Conservation (phyloP, 1,140 invertebrate species). For the Drosophila nasuta region DNA sequence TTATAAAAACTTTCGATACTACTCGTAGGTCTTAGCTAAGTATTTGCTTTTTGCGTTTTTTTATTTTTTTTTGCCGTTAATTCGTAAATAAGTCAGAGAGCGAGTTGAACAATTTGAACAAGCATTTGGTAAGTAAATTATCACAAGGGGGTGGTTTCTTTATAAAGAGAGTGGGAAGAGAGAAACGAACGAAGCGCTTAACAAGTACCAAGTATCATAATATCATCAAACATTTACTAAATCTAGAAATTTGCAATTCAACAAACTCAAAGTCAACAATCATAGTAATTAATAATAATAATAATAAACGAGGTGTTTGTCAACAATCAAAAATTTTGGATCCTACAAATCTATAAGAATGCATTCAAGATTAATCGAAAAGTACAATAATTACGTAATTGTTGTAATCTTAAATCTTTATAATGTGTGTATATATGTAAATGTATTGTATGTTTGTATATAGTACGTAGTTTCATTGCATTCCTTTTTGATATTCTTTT, state of each 20-base stretch:
- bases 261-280: slow-evolving; percentile 39
- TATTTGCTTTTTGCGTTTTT: slow-evolving; percentile 3
- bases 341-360: slow-evolving; percentile 5
- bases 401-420: slow-evolving; percentile 7
- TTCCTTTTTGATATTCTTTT: neutral
- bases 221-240: slow-evolving; percentile 21
- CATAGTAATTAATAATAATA: slow-evolving; percentile 2
- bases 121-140: slow-evolving; percentile 34
- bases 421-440: slow-evolving; percentile 41
- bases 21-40: slow-evolving; percentile 29
- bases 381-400: slow-evolving; percentile 15
- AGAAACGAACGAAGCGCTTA: slow-evolving; percentile 45
- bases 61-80: neutral
- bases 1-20: slow-evolving; percentile 11
- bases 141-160: slow-evolving; percentile 38
- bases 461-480: slow-evolving; percentile 8
- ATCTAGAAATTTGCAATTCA: slow-evolving; percentile 39
- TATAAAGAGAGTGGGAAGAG: neutral
- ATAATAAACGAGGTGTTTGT: slow-evolving; percentile 25
- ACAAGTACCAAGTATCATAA: slow-evolving; percentile 40
- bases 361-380: neutral
- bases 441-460: slow-evolving; percentile 12
- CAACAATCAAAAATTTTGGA: slow-evolving; percentile 28
- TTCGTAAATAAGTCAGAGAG: slow-evolving; percentile 5
- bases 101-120: slow-evolving; percentile 27